Evolutionary conservation across 1,140 invertebrate species (phyloP).

Genomic region (Dendroctonus ponderosae): DNA sequence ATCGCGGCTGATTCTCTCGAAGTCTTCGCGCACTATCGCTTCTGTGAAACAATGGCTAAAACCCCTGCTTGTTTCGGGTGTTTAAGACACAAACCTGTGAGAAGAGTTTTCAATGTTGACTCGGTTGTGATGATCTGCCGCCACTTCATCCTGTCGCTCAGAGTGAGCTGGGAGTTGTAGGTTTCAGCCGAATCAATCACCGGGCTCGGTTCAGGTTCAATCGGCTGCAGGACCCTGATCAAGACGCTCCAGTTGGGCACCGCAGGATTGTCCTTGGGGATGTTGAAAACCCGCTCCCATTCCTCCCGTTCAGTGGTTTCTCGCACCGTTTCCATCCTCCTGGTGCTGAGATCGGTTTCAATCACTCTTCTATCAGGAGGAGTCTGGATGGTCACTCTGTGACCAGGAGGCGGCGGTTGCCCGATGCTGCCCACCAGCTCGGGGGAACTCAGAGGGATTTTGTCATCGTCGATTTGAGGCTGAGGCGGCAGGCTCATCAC

Average conservation of each 20-base stretch:
- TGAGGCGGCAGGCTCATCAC: conserved; percentile 58
- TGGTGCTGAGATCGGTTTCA: conserved; percentile 15
- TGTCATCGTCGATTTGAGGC: conserved; percentile 56
- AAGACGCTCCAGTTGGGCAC: conserved; percentile 75
- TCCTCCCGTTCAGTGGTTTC: conserved; percentile 23
- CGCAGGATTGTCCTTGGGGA: conserved; percentile 54
- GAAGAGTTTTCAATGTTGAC: conserved; percentile 73
- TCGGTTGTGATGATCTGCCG: conserved; percentile 85
- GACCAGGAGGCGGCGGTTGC: conserved; percentile 37
- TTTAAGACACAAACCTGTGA: conserved; percentile 55
- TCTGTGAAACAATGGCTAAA: conserved; percentile 47
- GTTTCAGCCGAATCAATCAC: conserved; percentile 45
- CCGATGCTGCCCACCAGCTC: conserved; percentile 59
- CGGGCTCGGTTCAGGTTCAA: conserved; percentile 55
- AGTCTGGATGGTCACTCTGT: neutral
- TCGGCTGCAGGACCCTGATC: conserved; percentile 75
- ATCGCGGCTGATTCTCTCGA: conserved; percentile 72
- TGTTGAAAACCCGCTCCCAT: conserved; percentile 49
- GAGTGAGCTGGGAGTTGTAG: conserved; percentile 45
- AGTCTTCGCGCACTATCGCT: conserved; percentile 83
- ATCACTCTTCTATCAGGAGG: conserved; percentile 10
- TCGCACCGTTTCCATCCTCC: conserved; percentile 10
- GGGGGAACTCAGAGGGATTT: conserved; percentile 57
- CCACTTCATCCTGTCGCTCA: conserved; percentile 74
- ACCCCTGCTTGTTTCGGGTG: neutral